These are phyloP conservation scores for Zophobas atratus DNA, from an alignment of 1,140 invertebrate species.

Conservation along the genomic window DNA sequence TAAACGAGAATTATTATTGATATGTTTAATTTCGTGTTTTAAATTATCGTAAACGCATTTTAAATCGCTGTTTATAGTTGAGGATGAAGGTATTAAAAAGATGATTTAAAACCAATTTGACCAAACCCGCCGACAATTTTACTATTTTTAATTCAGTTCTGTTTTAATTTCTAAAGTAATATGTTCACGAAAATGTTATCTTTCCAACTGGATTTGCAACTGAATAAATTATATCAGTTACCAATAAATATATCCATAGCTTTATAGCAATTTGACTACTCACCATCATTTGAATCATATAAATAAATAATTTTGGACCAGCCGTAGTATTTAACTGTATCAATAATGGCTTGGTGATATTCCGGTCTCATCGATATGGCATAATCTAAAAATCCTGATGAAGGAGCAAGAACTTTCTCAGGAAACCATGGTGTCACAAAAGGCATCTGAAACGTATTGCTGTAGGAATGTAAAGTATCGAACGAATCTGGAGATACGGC, in stretches of 20 bases:
- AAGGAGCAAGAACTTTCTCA: constrained; percentile 88
- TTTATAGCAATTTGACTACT: constrained; percentile 67
- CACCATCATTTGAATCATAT: constrained; percentile 96
- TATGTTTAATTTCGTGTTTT: no score
- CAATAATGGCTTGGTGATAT: constrained; percentile 94
- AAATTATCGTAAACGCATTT: no score
- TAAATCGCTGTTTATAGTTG: no score
- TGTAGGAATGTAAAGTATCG: constrained; percentile 94
- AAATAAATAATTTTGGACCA: constrained; percentile 96
- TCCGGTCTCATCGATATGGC: constrained; percentile 95
- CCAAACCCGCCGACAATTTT: no score
- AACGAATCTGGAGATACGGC: constrained; percentile 94
- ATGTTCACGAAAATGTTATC: no score
- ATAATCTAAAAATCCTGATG: constrained; percentile 89
- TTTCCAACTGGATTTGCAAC: neutral
- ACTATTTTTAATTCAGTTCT: no score
- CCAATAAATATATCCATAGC: no score
- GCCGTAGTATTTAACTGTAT: constrained; percentile 91
- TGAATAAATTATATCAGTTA: neutral
- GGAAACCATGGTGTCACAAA: constrained; percentile 95
- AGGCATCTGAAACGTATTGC: constrained; percentile 97
- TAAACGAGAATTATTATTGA: no score
- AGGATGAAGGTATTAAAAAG: no score
- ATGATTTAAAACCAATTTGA: no score
- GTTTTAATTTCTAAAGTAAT: no score